Evolutionary conservation across 2,797 vertebrate genomes (phyloP).

Genomic region (Cossypha dichroa): DNA sequence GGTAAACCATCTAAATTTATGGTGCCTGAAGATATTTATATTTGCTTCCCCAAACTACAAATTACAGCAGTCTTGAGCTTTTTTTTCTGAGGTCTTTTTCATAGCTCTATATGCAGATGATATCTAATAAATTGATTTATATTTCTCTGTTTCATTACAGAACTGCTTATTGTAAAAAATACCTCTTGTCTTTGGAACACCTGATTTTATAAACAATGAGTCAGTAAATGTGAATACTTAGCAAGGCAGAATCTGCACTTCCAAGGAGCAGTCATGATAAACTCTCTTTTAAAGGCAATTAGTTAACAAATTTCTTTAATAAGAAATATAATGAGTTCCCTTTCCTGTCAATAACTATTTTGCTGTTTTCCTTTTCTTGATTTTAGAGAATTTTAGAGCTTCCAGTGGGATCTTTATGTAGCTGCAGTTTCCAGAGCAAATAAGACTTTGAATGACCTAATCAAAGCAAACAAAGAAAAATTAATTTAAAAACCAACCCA

Average conservation of each 20-base stretch:
- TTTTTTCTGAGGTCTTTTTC: not conserved
- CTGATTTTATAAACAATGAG: not conserved
- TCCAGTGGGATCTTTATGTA: not conserved
- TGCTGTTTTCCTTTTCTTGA: not conserved
- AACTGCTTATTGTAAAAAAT: slow-evolving; percentile 11
- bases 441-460: not conserved
- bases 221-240: not conserved
- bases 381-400: not conserved
- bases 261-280: not conserved
- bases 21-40: not conserved
- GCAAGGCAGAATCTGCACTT: not conserved
- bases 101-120: not conserved
- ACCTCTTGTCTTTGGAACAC: not conserved
- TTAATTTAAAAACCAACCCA: rapidly evolving
- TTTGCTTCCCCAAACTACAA: not conserved
- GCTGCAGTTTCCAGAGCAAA: not conserved
- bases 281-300: not conserved
- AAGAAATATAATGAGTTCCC: not conserved
- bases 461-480: not conserved
- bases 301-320: not conserved
- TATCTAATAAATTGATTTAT: slow-evolving; percentile 33
- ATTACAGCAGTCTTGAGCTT: not conserved
- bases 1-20: slow-evolving; percentile 5
- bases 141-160: not conserved
- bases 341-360: not conserved